These are phyloP conservation scores for Rattus rattus DNA, from an alignment of 2,113 vertebrate species.

Conservation along the genomic window DNA sequence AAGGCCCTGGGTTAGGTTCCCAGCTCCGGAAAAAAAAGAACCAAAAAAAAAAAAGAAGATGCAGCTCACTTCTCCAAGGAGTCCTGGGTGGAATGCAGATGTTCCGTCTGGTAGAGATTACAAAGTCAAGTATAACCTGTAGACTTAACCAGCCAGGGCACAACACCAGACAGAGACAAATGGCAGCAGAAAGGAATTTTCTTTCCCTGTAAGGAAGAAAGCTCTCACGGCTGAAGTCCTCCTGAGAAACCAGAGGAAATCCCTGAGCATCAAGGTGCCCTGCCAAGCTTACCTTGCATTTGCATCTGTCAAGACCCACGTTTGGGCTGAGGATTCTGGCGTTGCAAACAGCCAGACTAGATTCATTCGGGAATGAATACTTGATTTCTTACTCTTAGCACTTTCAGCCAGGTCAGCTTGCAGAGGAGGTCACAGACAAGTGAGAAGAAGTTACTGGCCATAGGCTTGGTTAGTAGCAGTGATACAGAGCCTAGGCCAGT, in stretches of 20 bases:
- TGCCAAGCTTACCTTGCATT: not conserved
- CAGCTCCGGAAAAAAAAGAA: too few relatives aligned
- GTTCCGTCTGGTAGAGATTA: not conserved
- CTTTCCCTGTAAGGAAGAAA: not conserved
- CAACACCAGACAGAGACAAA: not conserved
- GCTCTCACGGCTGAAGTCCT: not conserved
- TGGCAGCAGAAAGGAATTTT: not conserved
- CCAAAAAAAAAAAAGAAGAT: not conserved
- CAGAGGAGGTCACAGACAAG: not conserved
- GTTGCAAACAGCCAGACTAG: not conserved
- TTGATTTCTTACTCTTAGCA: not conserved
- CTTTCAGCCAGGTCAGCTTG: not conserved
- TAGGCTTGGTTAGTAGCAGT: not conserved
- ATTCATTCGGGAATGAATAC: not conserved
- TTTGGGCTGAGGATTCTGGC: not conserved
- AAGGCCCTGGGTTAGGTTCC: too few relatives aligned
- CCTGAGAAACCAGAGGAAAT: not conserved
- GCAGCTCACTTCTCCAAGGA: not conserved
- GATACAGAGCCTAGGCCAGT: not conserved
- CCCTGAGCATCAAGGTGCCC: not conserved
- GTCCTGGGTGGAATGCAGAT: not conserved
- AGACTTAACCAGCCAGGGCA: not conserved
- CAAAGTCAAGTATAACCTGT: not conserved
- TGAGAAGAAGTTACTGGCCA: not conserved
- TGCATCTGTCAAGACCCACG: not conserved